A percentile compares a stretch with the other conserved stretches of the same genome.
Evolutionary conservation across 2,888 invertebrate genomes (phyloP).

Genomic region (Galerucella nymphaeae): DNA sequence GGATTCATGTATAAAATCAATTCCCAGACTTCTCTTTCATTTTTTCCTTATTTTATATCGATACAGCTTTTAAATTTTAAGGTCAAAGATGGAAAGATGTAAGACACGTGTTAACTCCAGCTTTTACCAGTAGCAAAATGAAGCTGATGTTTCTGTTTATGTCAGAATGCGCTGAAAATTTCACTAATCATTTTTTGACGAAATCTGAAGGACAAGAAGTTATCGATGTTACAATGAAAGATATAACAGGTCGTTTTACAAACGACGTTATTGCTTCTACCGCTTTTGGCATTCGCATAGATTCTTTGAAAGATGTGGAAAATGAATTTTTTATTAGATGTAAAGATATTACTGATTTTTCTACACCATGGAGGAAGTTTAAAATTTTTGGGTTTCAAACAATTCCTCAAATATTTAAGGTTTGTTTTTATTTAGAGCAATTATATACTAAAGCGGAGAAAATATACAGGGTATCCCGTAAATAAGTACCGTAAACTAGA

Average conservation of each 20-base stretch:
- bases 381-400: constrained; percentile 38
- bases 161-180: constrained; percentile 30
- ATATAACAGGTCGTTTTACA: constrained; percentile 57
- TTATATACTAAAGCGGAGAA: background rate
- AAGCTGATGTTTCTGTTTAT: constrained; percentile 49
- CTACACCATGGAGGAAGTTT: constrained; percentile 11
- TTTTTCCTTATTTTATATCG: background rate
- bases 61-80: constrained; percentile 52
- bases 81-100: constrained; percentile 58
- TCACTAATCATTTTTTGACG: constrained; percentile 29
- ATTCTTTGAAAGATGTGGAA: constrained; percentile 67
- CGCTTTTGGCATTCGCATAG: constrained; percentile 57
- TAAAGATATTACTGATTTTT: constrained; percentile 63
- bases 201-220: constrained; percentile 46
- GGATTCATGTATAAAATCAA: too few species aligned
- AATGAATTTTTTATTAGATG: constrained; percentile 70
- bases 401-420: constrained; percentile 32
- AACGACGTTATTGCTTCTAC: constrained; percentile 69
- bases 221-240: constrained; percentile 63
- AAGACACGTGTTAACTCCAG: constrained; percentile 63
- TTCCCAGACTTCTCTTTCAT: too few species aligned
- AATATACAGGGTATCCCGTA: too few species aligned
- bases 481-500: too few species aligned
- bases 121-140: constrained; percentile 60
- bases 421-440: constrained; percentile 6